Evolutionary conservation across 2,797 vertebrate genomes (phyloP).

Genomic region (Paramormyrops hopkinsi): DNA sequence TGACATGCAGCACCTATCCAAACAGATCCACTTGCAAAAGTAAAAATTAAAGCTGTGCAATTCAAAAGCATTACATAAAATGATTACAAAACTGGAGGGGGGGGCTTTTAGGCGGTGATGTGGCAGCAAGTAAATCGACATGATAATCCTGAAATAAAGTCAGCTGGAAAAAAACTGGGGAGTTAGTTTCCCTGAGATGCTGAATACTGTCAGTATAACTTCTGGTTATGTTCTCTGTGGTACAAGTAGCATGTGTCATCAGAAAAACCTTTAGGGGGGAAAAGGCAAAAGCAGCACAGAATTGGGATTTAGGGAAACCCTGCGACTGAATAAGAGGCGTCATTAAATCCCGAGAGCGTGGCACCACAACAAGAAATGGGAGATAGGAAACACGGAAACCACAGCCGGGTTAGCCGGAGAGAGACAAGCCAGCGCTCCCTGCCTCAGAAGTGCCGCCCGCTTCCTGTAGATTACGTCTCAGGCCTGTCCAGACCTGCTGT

Average conservation of each 20-base stretch:
- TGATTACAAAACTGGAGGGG: neutral
- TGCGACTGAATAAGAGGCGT: neutral
- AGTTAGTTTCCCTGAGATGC: constrained; percentile 8
- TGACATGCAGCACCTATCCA: neutral
- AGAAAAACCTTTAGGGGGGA: neutral
- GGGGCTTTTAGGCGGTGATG: neutral
- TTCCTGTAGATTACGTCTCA: neutral
- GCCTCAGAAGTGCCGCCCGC: neutral
- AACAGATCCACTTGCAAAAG: neutral
- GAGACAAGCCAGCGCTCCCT: constrained; percentile 25
- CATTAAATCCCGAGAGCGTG: neutral
- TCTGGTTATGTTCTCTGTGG: neutral
- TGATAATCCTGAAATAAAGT: neutral
- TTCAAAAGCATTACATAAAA: neutral
- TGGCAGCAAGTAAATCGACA: neutral
- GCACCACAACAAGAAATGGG: constrained; percentile 41
- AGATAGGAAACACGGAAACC: constrained; percentile 30
- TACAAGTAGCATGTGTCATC: neutral
- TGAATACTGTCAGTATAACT: neutral
- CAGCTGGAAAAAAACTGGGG: constrained; percentile 19
- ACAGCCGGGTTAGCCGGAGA: constrained; percentile 37
- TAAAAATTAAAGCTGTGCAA: neutral
- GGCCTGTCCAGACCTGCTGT: constrained; percentile 22
- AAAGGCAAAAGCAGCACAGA: neutral
- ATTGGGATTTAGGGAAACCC: neutral